These are phyloP conservation scores for Amphimedon queenslandica DNA, from an alignment of 37 sponge, comb jelly and placozoan species.

Conservation along the genomic window DNA sequence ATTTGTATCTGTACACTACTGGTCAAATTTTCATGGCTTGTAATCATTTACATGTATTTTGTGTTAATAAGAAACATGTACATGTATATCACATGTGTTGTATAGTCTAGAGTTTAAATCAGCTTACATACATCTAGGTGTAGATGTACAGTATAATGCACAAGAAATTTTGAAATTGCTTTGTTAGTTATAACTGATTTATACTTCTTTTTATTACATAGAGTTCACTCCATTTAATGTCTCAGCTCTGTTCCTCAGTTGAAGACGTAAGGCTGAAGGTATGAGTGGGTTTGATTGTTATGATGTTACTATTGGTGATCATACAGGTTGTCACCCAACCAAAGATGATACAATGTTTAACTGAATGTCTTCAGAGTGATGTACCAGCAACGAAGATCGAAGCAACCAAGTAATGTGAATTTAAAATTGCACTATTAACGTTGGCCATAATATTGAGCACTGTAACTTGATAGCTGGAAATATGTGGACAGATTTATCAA, in stretches of 20 bases:
- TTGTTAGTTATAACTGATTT: neutral
- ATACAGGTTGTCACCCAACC: neutral
- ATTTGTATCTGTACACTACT: no score
- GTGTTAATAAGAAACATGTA: no score
- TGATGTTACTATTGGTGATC: neutral
- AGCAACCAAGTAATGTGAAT: neutral
- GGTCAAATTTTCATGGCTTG: no score
- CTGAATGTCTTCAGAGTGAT: neutral
- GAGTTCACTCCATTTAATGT: neutral
- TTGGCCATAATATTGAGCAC: no score
- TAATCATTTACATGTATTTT: no score
- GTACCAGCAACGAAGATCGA: neutral
- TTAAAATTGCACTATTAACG: neutral
- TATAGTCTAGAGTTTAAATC: neutral
- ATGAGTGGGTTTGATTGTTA: neutral
- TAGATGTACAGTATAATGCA: neutral
- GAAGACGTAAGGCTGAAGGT: neutral
- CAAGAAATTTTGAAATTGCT: no score
- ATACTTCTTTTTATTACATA: neutral
- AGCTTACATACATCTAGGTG: neutral
- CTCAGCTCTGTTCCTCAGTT: neutral
- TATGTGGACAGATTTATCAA: no score
- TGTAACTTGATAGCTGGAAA: no score
- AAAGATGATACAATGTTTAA: neutral
- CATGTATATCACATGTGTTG: neutral